Evolutionary conservation across 2,797 vertebrate species (phyloP), one percentile per base, ranked within the genome.

Genomic region (Perdix hodgsoniae): DNA sequence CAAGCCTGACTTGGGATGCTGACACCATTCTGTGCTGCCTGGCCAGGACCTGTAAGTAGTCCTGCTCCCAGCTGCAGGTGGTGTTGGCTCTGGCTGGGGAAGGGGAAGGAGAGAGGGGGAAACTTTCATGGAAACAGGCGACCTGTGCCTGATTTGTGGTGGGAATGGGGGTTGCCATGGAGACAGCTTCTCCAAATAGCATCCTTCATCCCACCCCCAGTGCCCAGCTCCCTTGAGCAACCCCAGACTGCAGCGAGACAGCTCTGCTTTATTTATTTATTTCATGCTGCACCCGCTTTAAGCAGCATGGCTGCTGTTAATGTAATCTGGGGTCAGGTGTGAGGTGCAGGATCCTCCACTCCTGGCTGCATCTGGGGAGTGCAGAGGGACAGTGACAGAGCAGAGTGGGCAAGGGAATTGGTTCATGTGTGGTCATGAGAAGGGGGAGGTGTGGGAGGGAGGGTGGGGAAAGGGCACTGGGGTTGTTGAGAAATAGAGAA

Each of bases 121-220:
- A 95, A 96, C 86, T 95, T 96, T 95, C 50, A 75, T 93, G 91
- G 93, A 95, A 96, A 93, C 92, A 91, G 87, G 87, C 95, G 95
- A 97, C 96, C 96, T 96, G 90, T 95, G 96, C 96, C 93, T 69
- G n/a, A 37, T 96, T 1, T 1, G 87, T 93, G 90, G 95, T 91
- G 93, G 95, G 95, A 96, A 97, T 96, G 81, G 90, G 91, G 78
- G 93, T 97, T 97, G 69, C 89, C 91, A 94, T 96, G 94, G 97
- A 94, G 59, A 97, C 85, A 72, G 69, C 93, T 91, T 95, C 97
- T 97, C 93, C 94, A 96, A 97, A 97, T 96, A 97, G 96, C 96
- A 96, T 92, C 79, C 78, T 95, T 85, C 96, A 94, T 94, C 86
- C 91, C 94, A 93, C 92, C 91, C 92, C 90, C 88, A 0, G 63